phyloP scores from a whole-genome alignment of 1,140 invertebrate species.

The Drosophila punjabiensis region DNA sequence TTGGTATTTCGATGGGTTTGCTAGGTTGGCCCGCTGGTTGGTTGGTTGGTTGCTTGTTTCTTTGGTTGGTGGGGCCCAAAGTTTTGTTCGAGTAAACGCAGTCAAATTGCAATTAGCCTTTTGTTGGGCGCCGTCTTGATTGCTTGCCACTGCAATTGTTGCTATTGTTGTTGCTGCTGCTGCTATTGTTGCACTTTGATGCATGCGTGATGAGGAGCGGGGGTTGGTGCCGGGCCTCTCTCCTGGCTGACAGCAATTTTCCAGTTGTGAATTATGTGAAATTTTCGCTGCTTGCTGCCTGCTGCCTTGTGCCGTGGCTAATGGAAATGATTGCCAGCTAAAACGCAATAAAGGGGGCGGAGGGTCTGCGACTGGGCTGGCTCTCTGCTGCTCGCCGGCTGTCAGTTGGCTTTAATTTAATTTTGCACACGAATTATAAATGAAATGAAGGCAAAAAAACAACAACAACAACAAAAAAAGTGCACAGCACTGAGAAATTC shows the following conservation, averaged over 20 bases:
- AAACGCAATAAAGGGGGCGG: slow-evolving; percentile 68
- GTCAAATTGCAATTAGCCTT: slow-evolving; percentile 84
- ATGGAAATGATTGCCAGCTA: slow-evolving; percentile 83
- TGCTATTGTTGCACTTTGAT: slow-evolving; percentile 66
- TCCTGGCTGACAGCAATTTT: slow-evolving; percentile 75
- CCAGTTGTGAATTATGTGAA: slow-evolving; percentile 84
- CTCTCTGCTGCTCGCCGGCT: slow-evolving; percentile 26
- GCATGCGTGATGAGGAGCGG: slow-evolving; percentile 65
- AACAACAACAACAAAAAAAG: slow-evolving; percentile 14
- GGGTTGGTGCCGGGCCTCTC: not conserved
- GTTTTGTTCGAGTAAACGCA: slow-evolving; percentile 71
- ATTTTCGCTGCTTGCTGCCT: slow-evolving; percentile 61
- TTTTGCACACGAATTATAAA: slow-evolving; percentile 84
- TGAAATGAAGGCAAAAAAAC: slow-evolving; percentile 69
- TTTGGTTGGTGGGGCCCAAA: slow-evolving; percentile 17
- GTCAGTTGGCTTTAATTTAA: slow-evolving; percentile 84
- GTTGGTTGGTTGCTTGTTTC: not conserved
- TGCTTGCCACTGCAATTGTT: slow-evolving; percentile 32
- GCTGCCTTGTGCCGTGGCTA: slow-evolving; percentile 61
- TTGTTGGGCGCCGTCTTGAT: slow-evolving; percentile 73
- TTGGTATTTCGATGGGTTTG: slow-evolving; percentile 19
- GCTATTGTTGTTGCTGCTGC: slow-evolving; percentile 36
- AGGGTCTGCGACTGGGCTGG: not conserved
- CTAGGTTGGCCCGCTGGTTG: not conserved
- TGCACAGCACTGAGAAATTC: slow-evolving; percentile 30